phyloP scores from a whole-genome alignment of 2,888 invertebrate genomes.

The Catocala nupta region DNA sequence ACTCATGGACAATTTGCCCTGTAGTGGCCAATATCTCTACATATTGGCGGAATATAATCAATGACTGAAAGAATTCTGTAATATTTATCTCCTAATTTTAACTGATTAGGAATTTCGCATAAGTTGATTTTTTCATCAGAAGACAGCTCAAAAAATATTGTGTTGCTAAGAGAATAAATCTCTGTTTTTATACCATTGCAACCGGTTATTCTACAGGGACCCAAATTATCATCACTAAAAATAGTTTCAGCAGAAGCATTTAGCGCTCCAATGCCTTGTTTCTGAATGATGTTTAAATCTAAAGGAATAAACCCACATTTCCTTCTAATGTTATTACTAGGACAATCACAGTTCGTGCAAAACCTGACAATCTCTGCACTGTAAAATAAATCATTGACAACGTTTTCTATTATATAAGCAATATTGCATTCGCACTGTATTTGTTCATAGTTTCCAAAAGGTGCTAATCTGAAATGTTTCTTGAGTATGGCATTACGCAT shows the following conservation, averaged over 20 bases:
- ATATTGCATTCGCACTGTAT: constrained; percentile 8
- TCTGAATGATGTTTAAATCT: constrained; percentile 10
- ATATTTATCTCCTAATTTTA: constrained; percentile 12
- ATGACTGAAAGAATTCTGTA: constrained; percentile 12
- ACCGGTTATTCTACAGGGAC: too few relatives aligned
- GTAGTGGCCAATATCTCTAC: constrained; percentile 15
- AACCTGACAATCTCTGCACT: constrained; percentile 4
- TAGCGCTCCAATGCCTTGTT: constrained; percentile 6
- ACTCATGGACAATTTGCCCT: constrained; percentile 12
- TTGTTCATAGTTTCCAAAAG: neutral
- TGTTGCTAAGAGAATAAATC: constrained; percentile 10
- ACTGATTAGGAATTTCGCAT: constrained; percentile 10
- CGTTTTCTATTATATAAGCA: constrained; percentile 10
- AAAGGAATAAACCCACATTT: constrained; percentile 11
- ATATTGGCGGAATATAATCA: constrained; percentile 11
- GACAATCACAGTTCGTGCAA: constrained; percentile 6
- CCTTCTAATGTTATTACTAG: constrained; percentile 8
- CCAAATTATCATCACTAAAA: too few relatives aligned
- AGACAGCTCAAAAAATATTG: constrained; percentile 14
- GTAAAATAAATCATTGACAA: constrained; percentile 11
- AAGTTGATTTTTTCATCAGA: constrained; percentile 14
- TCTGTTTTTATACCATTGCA: constrained; percentile 8
- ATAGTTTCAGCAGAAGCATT: constrained; percentile 9
- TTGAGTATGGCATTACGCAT: neutral
- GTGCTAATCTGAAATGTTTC: neutral